Evolutionary conservation across 2,797 vertebrate species (phyloP).

Genomic region (Ambastaia sidthimunki): DNA sequence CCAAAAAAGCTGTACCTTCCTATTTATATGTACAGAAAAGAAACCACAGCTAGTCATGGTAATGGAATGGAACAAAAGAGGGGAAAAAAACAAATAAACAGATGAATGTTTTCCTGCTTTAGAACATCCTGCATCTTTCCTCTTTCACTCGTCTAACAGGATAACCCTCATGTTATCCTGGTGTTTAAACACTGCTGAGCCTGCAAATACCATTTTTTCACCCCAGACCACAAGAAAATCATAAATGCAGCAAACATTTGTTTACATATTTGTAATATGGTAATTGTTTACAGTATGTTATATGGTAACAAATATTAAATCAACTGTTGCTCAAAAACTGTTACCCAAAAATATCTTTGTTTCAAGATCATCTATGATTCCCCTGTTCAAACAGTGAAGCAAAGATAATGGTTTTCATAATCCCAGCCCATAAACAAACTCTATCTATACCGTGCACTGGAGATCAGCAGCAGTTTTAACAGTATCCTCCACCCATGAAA

Average conservation of each 20-base stretch:
- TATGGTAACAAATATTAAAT: no score
- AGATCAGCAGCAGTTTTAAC: neutral
- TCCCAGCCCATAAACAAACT: neutral
- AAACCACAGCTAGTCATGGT: neutral
- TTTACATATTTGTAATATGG: no score
- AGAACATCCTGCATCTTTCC: slow-evolving; percentile 53
- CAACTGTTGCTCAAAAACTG: no score
- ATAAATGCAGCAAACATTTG: no score
- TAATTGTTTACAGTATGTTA: no score
- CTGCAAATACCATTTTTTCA: neutral
- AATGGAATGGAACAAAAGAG: slow-evolving; percentile 9
- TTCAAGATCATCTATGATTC: neutral
- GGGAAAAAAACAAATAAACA: slow-evolving; percentile 5
- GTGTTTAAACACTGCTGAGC: slow-evolving; percentile 24
- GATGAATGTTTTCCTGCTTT: slow-evolving; percentile 22
- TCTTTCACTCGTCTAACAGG: slow-evolving; percentile 30
- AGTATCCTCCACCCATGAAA: neutral
- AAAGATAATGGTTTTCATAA: neutral
- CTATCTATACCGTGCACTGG: neutral
- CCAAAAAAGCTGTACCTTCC: neutral
- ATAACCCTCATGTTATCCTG: neutral
- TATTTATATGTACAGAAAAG: slow-evolving; percentile 17
- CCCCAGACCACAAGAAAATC: neutral
- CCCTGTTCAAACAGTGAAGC: neutral
- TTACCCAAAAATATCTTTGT: neutral